These are phyloP conservation scores for Galago senegalensis DNA, from an alignment of 2,797 vertebrate species.

Conservation along the genomic window DNA sequence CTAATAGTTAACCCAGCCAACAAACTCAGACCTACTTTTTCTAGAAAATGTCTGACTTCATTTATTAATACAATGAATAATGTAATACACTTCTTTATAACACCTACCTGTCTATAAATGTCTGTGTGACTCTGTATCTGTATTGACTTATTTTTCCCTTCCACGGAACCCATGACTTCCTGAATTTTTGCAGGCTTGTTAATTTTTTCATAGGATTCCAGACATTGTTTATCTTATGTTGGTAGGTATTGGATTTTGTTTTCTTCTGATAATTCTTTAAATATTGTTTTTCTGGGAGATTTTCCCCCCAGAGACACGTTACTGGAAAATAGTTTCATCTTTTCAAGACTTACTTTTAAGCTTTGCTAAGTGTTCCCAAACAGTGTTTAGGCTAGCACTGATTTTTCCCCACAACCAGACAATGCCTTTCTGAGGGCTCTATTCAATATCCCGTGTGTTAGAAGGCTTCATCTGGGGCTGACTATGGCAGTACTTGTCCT, in stretches of 20 bases:
- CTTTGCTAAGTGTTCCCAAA: background rate
- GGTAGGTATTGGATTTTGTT: background rate
- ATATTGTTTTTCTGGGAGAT: background rate
- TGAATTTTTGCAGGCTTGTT: background rate
- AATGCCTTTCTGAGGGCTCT: background rate
- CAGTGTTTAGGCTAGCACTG: background rate
- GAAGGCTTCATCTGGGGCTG: background rate
- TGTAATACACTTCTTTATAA: background rate
- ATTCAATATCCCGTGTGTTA: background rate
- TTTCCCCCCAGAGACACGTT: background rate
- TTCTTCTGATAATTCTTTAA: background rate
- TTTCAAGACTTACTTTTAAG: background rate
- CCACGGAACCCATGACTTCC: background rate
- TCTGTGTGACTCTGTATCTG: background rate
- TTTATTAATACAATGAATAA: background rate
- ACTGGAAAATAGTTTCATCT: background rate
- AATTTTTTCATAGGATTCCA: background rate
- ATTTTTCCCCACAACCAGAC: background rate
- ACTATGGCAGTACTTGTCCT: background rate
- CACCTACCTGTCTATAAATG: background rate
- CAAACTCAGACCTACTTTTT: background rate
- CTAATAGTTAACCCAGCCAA: background rate
- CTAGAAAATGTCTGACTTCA: conserved; percentile 24
- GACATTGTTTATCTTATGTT: background rate
- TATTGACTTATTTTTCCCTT: background rate